Conservation (phyloP, 2,113 vertebrate genomes). For the Notiomystis cincta region DNA sequence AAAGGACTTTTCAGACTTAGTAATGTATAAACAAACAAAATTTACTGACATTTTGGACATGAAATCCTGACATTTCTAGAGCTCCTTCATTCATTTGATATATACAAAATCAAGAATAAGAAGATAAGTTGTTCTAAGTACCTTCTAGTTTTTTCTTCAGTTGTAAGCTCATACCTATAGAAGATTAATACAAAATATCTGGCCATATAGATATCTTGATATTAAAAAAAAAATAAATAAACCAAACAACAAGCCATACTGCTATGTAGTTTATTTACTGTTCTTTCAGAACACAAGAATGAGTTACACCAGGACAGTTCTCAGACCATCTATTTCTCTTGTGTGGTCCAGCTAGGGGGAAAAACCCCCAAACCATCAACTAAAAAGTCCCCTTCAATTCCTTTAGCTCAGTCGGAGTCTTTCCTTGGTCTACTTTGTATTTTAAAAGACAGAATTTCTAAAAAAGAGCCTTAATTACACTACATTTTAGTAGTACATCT, state of each 20-base stretch:
- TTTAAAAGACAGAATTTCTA: not conserved
- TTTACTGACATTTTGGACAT: not conserved
- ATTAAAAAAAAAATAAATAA: not conserved
- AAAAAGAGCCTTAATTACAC: not conserved
- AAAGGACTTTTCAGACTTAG: not conserved
- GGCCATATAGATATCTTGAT: not conserved
- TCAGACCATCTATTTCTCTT: not conserved
- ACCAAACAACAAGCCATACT: accelerated
- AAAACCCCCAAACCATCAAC: not conserved
- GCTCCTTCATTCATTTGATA: not conserved
- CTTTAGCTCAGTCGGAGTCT: not conserved
- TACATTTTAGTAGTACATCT: not conserved
- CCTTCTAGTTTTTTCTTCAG: not conserved
- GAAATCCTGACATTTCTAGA: not conserved
- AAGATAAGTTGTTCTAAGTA: not conserved
- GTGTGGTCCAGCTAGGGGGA: accelerated
- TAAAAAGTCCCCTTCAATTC: not conserved
- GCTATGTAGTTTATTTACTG: not conserved
- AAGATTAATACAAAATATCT: not conserved
- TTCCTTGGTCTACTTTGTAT: not conserved
- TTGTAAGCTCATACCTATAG: not conserved
- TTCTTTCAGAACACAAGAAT: not conserved
- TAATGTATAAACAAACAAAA: not conserved
- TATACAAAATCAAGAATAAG: not conserved
- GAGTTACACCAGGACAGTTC: not conserved